Evolutionary conservation across 2,888 invertebrate genomes (phyloP), one percentile per base, ranked within the genome.

Genomic region (Hermodice carunculata): DNA sequence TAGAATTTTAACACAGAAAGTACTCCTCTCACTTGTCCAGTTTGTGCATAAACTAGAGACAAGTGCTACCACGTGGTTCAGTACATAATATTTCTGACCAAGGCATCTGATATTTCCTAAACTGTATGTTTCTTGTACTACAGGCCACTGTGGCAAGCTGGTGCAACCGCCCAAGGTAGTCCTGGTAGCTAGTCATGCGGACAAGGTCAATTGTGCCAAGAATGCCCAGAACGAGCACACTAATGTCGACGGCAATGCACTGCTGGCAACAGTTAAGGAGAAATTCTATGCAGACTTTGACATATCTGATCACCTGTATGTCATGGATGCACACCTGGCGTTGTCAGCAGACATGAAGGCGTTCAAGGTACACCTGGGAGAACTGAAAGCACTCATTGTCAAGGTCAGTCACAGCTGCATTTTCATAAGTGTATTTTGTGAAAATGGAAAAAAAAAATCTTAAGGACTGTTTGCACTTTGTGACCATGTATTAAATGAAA

Each of bases 141-240:
- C 77, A 90, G 91, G 89, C 69, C 88, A 89, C 70, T 88, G 89
- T 78, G 91, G 91, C 17, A 87, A 88, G 73, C 88, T 88, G 1
- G 85, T 86, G 24, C 85, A 87, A 69, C 83, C 87, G 19, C 86
- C 88, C 0, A 83, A 86, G 59, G 87, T 91, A n/a, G 83, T 90
- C 11, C 82, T 92, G 43, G 87, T 91, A 2, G 91, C 89, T 4
- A 91, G 91, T 0, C 91, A 91, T 78, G 90, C 90, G 2, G 91
- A 91, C 70, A 85, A 73, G 74, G 82, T 85, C 19, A 87, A 87
- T 49, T 88, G 89, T 48, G 86, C 86, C 11, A 88, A 88, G 76
- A 89, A 88, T 52, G 85, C 88, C 51, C 86, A 88, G 56, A 91
- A 91, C 26, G 89, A 90, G 73, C 89, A 88, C 83, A 82, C 88